Conservation (phyloP, 2,797 vertebrate species). For the Glyptemys insculpta region DNA sequence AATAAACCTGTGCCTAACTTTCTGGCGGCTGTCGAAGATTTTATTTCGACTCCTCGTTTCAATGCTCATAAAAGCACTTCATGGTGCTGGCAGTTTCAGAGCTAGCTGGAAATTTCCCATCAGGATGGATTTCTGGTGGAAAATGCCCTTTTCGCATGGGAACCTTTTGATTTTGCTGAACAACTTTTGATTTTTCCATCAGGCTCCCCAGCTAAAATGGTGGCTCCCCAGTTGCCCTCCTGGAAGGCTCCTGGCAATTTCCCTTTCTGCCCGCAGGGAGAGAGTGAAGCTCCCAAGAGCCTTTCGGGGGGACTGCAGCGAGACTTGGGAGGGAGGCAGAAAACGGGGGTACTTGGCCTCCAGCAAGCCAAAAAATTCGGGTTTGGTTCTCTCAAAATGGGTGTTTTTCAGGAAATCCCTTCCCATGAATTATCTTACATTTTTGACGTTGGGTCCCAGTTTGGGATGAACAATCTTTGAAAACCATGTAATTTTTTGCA, state of each 20-base stretch:
- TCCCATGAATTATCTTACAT: neutral
- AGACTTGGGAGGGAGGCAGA: neutral
- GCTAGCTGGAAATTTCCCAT: neutral
- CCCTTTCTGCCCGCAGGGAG: neutral
- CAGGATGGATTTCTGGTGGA: neutral
- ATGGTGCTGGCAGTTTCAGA: neutral
- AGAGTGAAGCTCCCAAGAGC: neutral
- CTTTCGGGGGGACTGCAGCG: neutral
- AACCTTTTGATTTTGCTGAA: neutral
- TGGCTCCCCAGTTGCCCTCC: neutral
- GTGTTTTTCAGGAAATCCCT: neutral
- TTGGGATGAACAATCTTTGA: neutral
- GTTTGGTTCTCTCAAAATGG: neutral
- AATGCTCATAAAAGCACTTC: neutral
- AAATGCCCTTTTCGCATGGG: neutral
- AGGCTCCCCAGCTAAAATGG: neutral
- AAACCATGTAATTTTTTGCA: neutral
- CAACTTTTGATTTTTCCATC: neutral
- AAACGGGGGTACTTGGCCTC: neutral
- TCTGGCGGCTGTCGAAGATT: neutral
- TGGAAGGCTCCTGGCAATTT: neutral
- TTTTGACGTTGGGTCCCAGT: neutral
- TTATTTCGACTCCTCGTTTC: neutral
- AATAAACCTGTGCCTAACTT: neutral
- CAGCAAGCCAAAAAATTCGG: neutral